A percentile compares a stretch with the other conserved stretches of the same genome.
These are phyloP conservation scores for Aplysia californica DNA, from an alignment of 1,140 invertebrate genomes.

Conservation along the genomic window DNA sequence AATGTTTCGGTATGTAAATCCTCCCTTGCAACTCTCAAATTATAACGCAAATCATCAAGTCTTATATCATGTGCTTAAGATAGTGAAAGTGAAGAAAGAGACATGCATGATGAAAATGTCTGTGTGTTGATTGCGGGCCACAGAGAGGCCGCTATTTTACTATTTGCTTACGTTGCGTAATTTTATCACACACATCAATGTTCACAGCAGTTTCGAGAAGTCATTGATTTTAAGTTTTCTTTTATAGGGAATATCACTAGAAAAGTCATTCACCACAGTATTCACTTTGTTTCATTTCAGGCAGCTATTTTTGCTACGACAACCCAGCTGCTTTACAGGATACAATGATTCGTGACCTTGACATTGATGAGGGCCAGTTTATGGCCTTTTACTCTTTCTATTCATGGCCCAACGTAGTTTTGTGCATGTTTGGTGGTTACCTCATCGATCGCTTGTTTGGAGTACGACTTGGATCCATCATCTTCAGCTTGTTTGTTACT, in stretches of 20 bases:
- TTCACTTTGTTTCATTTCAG: constrained; percentile 74
- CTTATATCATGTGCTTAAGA: too few relatives aligned
- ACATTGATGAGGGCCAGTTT: constrained; percentile 85
- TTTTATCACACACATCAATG: too few relatives aligned
- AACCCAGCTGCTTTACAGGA: constrained; percentile 93
- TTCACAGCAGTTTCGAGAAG: neutral
- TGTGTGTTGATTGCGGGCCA: too few relatives aligned
- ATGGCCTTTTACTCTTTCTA: constrained; percentile 93
- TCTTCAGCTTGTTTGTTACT: constrained; percentile 87
- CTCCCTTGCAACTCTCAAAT: too few relatives aligned
- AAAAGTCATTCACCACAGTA: too few relatives aligned
- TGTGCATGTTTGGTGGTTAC: constrained; percentile 96
- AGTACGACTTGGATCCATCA: constrained; percentile 89
- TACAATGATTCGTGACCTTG: constrained; percentile 85
- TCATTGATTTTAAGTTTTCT: neutral
- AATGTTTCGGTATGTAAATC: too few relatives aligned
- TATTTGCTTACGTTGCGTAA: too few relatives aligned
- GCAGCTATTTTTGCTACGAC: constrained; percentile 99
- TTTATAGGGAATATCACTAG: too few relatives aligned
- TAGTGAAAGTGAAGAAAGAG: too few relatives aligned
- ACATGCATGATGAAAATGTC: too few relatives aligned
- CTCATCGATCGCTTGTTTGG: constrained; percentile 95
- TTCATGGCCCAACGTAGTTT: constrained; percentile 96
- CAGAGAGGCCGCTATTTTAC: too few relatives aligned
- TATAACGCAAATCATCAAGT: too few relatives aligned